Base-by-base conservation (phyloP, 2,113 vertebrate species). In the Brachypteracias leptosomus region DNA sequence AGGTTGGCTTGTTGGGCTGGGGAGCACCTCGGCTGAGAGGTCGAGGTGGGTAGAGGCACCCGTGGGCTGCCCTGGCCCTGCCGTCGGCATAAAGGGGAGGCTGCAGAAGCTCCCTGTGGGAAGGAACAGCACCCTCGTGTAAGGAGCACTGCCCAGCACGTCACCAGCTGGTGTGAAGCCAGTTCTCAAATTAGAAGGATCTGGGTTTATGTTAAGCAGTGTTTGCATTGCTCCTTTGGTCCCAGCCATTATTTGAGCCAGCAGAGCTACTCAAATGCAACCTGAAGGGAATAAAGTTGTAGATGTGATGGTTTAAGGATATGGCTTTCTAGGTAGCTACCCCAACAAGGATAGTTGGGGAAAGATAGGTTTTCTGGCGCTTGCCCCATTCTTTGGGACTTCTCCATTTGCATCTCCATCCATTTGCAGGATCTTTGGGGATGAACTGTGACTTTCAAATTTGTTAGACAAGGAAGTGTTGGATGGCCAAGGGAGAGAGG, bases 151-250 rank as follows among this genome's bases (percentile, higher is more conserved):
- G 0, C 9, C 29, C 6, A 3, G 36, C 8, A 19, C 12, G 1
- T 11, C 15, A 49, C 29, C 66, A 7, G 55, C 4, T 1, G n/a
- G 36, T 16, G 31, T 2, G 11, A 16, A 63, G 42, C 57, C 9
- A 0, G 8, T 3, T 7, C 1, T 0, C 29, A 47, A 26, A 61
- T 35, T 44, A 3, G 2, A 13, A 44, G n/a, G 36, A 58, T 52
- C 14, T 19, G 22, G 12, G 8, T 35, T 68, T 57, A 17, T 3
- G 0, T 65, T 68, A 51, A 46, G 70, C 57, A 40, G 21, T 9
- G 0, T 49, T 74, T 82, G n/a, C 16, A 0, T 46, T 15, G 42
- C 21, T 21, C 28, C 15, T 33, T 26, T 38, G 63, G n/a, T 68
- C 79, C 58, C 58, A 36, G 54, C 67, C 36, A 2, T 44, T 72